These are phyloP conservation scores for Alouatta palliata DNA, from an alignment of 2,113 vertebrate genomes.

Conservation along the genomic window DNA sequence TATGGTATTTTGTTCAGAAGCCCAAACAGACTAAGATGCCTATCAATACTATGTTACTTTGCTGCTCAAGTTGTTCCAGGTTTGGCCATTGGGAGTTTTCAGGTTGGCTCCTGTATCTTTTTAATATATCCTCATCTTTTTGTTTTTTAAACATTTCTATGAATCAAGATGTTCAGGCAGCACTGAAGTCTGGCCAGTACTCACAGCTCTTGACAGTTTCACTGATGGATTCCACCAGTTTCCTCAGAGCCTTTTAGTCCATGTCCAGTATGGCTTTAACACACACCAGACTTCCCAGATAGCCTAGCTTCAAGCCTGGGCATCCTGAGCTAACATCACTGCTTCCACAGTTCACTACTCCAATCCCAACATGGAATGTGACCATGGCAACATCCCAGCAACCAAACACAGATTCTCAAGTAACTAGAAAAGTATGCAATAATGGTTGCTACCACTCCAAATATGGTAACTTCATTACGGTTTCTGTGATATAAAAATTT, in stretches of 20 bases:
- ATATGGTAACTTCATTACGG: not conserved
- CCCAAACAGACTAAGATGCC: not conserved
- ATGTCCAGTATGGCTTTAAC: slow-evolving; percentile 77
- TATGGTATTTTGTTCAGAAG: not conserved
- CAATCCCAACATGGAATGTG: not conserved
- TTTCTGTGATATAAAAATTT: not conserved
- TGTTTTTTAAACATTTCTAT: not conserved
- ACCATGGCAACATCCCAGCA: slow-evolving; percentile 27
- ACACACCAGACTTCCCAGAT: not conserved
- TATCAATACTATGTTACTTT: not conserved
- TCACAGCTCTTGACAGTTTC: slow-evolving; percentile 89
- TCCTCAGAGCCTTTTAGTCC: slow-evolving; percentile 84
- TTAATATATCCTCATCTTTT: not conserved
- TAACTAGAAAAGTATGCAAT: not conserved
- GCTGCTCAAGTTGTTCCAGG: not conserved
- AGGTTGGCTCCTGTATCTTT: not conserved
- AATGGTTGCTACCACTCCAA: not conserved
- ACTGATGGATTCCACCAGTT: slow-evolving; percentile 83
- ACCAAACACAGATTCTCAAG: slow-evolving; percentile 26
- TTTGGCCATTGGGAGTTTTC: not conserved
- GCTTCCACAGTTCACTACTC: not conserved
- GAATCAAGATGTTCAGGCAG: not conserved
- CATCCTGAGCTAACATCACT: not conserved
- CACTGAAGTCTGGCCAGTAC: slow-evolving; percentile 65
- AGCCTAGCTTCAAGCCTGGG: not conserved